Evolutionary conservation across 2,888 invertebrate species (phyloP).

Genomic region (Lasioglossum leucozonium): DNA sequence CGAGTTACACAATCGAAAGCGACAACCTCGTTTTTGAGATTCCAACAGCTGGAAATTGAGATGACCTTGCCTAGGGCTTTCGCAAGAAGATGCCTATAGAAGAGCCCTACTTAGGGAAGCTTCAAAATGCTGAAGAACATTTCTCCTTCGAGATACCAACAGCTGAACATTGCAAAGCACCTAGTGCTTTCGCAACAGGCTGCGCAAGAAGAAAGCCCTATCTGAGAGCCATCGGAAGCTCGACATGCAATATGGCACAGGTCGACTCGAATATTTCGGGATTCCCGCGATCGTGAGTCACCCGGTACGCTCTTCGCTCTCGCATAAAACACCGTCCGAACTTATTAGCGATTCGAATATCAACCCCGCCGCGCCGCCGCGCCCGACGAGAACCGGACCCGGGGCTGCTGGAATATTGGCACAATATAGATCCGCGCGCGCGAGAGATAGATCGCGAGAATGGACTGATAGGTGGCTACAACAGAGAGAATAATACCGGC

Average conservation of each 20-base stretch:
- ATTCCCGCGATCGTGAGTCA: neutral
- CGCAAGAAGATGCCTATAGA: neutral
- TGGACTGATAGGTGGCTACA: constrained; percentile 35
- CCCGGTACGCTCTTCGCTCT: neutral
- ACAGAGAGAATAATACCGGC: constrained; percentile 28
- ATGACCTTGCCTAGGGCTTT: neutral
- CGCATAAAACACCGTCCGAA: constrained; percentile 52
- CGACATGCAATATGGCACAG: neutral
- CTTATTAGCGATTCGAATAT: constrained; percentile 66
- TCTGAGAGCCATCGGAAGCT: neutral
- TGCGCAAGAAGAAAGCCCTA: neutral
- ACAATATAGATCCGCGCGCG: constrained; percentile 36
- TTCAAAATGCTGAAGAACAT: neutral
- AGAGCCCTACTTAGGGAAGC: no score
- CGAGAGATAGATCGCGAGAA: constrained; percentile 39
- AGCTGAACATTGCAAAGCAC: neutral
- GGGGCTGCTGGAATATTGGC: constrained; percentile 49
- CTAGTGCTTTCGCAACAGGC: neutral
- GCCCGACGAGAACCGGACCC: constrained; percentile 22
- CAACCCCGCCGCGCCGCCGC: constrained; percentile 31
- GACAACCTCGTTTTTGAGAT: neutral
- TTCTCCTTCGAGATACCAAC: neutral
- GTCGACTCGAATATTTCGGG: neutral
- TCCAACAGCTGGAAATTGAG: neutral
- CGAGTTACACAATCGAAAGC: neutral